Evolutionary conservation across 2,113 vertebrate species (phyloP), one percentile per base, ranked within the genome.

Genomic region (Prunella fulvescens): DNA sequence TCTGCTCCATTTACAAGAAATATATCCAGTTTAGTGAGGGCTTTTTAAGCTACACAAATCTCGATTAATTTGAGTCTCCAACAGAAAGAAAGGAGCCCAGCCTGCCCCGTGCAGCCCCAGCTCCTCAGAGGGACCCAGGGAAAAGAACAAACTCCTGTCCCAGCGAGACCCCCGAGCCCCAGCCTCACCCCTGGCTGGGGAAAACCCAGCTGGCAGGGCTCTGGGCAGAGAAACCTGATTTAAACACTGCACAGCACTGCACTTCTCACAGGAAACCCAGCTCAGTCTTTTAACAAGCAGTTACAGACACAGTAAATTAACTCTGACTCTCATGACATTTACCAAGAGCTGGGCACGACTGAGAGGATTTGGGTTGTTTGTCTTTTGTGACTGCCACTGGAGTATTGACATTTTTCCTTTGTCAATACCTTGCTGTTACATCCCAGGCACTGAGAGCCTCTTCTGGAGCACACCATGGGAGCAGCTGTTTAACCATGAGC

Each of bases 281-380:
- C 39, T 15, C 15, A 13, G 54, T 37, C 44, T 10, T 83, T 60
- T 45, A 95, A 69, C 62, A 51, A 65, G 87, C 84, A 54, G 4
- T 86, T 91, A 54, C 64, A 86, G 65, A 35, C 5, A 51, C 3
- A 89, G 62, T 47, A 82, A 91, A 95, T 91, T 57, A 79, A 66
- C 72, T 50, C 86, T 42, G 64, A 61, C 81, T 95, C n/a, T 1
- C 44, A 3, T 90, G 94, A 65, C 90, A 93, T 96, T 96, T 90
- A 56, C 77, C 74, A 31, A 89, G 61, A 79, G 70, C 3, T 60
- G 89, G 82, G 78, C 42, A 47, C 5, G 24, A 86, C 87, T 28
- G 67, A 47, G 77, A 44, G 50, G 87, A 71, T 91, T 88, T 72
- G 85, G 64, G 70, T 23, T 92, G 86, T 88, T 95, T 95, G 93